These are phyloP conservation scores for Sceliomorpha sp. DNA, from an alignment of 2,888 invertebrate genomes.

Conservation along the genomic window DNA sequence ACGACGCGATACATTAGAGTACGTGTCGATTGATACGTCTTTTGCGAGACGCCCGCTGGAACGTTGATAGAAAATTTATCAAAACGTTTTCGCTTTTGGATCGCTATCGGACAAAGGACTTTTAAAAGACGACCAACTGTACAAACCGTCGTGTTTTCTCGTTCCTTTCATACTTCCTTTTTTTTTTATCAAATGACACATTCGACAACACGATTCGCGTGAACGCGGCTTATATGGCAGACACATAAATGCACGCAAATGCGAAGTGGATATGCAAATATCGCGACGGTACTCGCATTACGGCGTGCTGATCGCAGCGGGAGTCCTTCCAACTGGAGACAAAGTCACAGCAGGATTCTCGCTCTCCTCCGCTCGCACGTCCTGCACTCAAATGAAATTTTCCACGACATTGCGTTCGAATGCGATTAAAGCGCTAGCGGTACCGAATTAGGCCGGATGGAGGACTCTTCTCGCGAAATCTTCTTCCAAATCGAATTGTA, in stretches of 20 bases:
- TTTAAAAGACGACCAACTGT: conserved; percentile 3
- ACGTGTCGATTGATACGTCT: conserved; percentile 29
- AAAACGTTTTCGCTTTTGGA: too few relatives aligned
- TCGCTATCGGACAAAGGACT: not conserved
- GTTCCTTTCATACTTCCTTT: not conserved
- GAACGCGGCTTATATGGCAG: conserved; percentile 49
- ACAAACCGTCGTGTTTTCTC: not conserved
- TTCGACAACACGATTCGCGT: conserved; percentile 52
- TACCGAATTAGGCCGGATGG: conserved; percentile 68
- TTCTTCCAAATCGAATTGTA: conserved; percentile 74
- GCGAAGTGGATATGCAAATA: conserved; percentile 70
- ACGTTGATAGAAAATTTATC: not conserved
- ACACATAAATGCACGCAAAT: conserved; percentile 60
- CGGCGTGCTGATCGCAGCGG: conserved; percentile 61
- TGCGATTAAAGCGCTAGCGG: conserved; percentile 80
- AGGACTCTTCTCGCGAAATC: conserved; percentile 62
- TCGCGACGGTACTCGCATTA: conserved; percentile 58
- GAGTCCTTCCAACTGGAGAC: conserved; percentile 70
- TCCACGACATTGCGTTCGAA: conserved; percentile 82
- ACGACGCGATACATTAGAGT: conserved; percentile 34
- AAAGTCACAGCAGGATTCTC: conserved; percentile 76
- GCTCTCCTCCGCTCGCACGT: conserved; percentile 59
- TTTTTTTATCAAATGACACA: conserved; percentile 32
- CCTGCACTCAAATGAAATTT: conserved; percentile 80
- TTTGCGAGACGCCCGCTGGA: conserved; percentile 13